Percentiles rank a stretch among this genome's conserved stretches.
Evolutionary conservation across 2,797 vertebrate species (phyloP).

Genomic region (Brachyrhaphis roseni): DNA sequence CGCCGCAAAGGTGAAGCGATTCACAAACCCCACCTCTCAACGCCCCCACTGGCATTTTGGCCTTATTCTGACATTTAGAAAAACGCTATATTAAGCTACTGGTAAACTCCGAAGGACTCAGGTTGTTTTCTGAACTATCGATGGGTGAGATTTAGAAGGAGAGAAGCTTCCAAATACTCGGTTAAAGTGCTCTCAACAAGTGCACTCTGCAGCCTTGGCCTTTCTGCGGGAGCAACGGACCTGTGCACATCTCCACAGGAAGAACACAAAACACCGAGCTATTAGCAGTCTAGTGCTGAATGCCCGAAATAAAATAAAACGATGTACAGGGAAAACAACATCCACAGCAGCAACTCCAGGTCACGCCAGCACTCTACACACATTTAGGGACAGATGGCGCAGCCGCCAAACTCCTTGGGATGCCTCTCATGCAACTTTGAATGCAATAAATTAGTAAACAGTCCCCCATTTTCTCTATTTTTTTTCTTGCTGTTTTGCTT

Average conservation of each 20-base stretch:
- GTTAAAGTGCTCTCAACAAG: slow-evolving; percentile 62
- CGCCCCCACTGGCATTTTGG: slow-evolving; percentile 24
- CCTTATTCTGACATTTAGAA: slow-evolving; percentile 42
- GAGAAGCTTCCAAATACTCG: slow-evolving; percentile 48
- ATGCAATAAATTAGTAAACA: slow-evolving; percentile 73
- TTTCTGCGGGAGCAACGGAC: slow-evolving; percentile 45
- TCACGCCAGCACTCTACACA: slow-evolving; percentile 46
- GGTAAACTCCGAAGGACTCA: slow-evolving; percentile 37
- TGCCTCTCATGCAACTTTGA: slow-evolving; percentile 68
- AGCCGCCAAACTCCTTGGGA: slow-evolving; percentile 39
- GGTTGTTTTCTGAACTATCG: slow-evolving; percentile 62
- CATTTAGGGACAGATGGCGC: slow-evolving; percentile 46
- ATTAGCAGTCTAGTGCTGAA: slow-evolving; percentile 53
- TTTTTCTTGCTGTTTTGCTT: slow-evolving; percentile 50
- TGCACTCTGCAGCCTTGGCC: slow-evolving; percentile 48
- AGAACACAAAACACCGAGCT: slow-evolving; percentile 61
- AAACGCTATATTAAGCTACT: slow-evolving; percentile 49
- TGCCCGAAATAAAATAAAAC: slow-evolving; percentile 45
- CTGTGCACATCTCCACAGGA: slow-evolving; percentile 28
- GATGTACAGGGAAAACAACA: slow-evolving; percentile 40
- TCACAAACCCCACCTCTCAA: slow-evolving; percentile 28
- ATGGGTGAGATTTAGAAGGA: slow-evolving; percentile 57
- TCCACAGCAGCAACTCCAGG: slow-evolving; percentile 32
- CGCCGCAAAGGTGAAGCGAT: slow-evolving; percentile 39
- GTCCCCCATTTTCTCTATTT: slow-evolving; percentile 50